phyloP scores from a whole-genome alignment of 2,888 invertebrate genomes.

The Psylliodes chrysocephalus region DNA sequence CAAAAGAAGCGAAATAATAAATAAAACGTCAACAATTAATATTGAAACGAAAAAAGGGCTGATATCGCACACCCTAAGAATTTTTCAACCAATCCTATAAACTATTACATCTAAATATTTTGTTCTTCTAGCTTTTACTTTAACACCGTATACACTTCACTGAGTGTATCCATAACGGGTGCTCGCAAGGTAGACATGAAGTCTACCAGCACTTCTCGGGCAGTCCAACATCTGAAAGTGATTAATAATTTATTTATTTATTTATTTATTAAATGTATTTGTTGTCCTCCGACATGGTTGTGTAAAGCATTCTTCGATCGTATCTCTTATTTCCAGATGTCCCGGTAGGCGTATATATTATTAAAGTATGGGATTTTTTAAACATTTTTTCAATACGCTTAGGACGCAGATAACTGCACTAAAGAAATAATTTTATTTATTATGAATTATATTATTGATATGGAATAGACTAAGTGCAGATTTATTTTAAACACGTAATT shows the following conservation, averaged over 20 bases:
- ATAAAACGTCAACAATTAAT: too few relatives aligned
- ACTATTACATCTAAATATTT: too few relatives aligned
- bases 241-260: slow-evolving; percentile 25
- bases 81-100: too few relatives aligned
- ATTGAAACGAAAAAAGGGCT: too few relatives aligned
- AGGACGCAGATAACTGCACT: background rate
- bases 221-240: slow-evolving; percentile 7
- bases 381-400: background rate
- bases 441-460: too few relatives aligned
- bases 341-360: slow-evolving; percentile 24
- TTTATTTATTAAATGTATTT: background rate
- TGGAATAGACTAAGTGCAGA: too few relatives aligned
- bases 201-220: slow-evolving; percentile 34
- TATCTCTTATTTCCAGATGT: slow-evolving; percentile 28
- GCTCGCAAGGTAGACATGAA: slow-evolving; percentile 46
- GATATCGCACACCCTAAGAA: too few relatives aligned
- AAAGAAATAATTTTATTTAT: too few relatives aligned
- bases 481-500: too few relatives aligned
- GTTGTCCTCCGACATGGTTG: slow-evolving; percentile 11
- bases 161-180: slow-evolving; percentile 40
- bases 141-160: background rate
- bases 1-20: too few relatives aligned
- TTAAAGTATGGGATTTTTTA: slow-evolving; percentile 8
- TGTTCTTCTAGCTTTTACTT: too few relatives aligned
- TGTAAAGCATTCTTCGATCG: slow-evolving; percentile 29